phyloP scores from a whole-genome alignment of 2,797 vertebrate species.

The Hephaestus fuliginosus region DNA sequence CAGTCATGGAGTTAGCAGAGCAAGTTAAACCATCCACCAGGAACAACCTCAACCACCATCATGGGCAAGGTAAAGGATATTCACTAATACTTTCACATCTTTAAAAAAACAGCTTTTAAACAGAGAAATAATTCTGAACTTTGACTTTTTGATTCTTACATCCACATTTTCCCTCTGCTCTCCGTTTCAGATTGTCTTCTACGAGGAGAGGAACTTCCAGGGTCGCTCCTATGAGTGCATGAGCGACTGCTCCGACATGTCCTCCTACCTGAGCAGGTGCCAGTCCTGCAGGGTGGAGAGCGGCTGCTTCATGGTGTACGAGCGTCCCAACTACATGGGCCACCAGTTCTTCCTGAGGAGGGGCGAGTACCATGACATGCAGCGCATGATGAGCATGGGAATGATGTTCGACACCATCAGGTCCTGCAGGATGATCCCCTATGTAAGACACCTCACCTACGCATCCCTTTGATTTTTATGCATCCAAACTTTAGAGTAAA shows the following conservation, averaged over 20 bases:
- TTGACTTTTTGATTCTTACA: background rate
- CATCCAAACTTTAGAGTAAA: background rate
- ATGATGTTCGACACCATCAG: slow-evolving; percentile 83
- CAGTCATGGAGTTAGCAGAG: slow-evolving; percentile 76
- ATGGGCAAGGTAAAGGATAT: slow-evolving; percentile 85
- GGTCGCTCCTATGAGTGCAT: slow-evolving; percentile 86
- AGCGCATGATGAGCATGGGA: slow-evolving; percentile 85
- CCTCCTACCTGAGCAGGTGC: slow-evolving; percentile 83
- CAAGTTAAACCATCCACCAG: slow-evolving; percentile 78
- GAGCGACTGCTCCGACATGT: slow-evolving; percentile 82
- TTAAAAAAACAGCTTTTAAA: background rate
- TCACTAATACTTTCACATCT: slow-evolving; percentile 2
- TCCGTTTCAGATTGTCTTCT: slow-evolving; percentile 80
- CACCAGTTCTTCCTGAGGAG: slow-evolving; percentile 84
- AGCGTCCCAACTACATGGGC: slow-evolving; percentile 82
- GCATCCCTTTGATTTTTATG: background rate
- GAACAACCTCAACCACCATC: slow-evolving; percentile 77
- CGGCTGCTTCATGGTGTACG: slow-evolving; percentile 87
- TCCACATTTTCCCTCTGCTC: background rate
- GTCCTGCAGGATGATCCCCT: slow-evolving; percentile 85
- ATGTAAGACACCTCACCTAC: slow-evolving; percentile 63
- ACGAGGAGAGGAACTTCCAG: slow-evolving; percentile 87
- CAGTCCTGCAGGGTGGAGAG: slow-evolving; percentile 85
- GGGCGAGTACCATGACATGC: slow-evolving; percentile 86
- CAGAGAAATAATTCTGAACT: background rate